Evolutionary conservation across 2,888 invertebrate genomes (phyloP).

Genomic region (Choristoneura rosaceana): DNA sequence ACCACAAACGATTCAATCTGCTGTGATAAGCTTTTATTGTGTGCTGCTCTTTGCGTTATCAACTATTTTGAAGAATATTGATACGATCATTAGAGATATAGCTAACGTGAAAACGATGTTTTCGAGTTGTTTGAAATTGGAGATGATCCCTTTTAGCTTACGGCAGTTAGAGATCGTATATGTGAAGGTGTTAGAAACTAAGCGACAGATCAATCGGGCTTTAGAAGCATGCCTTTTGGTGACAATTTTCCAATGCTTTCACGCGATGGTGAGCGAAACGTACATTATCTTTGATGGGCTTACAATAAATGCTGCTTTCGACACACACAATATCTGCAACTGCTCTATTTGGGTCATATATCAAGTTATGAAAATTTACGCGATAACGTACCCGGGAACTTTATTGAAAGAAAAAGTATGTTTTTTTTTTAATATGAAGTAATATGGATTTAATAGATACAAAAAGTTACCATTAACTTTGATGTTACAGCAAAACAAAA

Average conservation of each 20-base stretch:
- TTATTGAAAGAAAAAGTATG: slow-evolving; percentile 52
- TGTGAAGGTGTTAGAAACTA: slow-evolving; percentile 60
- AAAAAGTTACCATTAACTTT: not conserved
- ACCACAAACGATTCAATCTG: slow-evolving; percentile 69
- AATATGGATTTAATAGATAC: not conserved
- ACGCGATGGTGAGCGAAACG: slow-evolving; percentile 68
- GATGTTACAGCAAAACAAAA: slow-evolving; percentile 12
- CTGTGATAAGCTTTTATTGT: slow-evolving; percentile 61
- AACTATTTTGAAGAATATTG: slow-evolving; percentile 59
- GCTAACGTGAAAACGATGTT: slow-evolving; percentile 39
- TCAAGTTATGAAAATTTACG: slow-evolving; percentile 69
- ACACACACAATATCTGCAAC: slow-evolving; percentile 62
- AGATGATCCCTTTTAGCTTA: slow-evolving; percentile 51
- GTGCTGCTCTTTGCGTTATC: slow-evolving; percentile 60
- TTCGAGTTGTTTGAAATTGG: slow-evolving; percentile 33
- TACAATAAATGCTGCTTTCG: slow-evolving; percentile 51
- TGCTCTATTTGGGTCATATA: slow-evolving; percentile 70
- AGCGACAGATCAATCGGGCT: slow-evolving; percentile 60
- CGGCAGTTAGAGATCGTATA: slow-evolving; percentile 64
- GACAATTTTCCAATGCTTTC: slow-evolving; percentile 69
- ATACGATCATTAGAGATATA: slow-evolving; percentile 51
- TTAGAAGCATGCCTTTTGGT: slow-evolving; percentile 69
- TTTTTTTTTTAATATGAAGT: not conserved
- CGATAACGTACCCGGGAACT: slow-evolving; percentile 62
- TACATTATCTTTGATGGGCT: slow-evolving; percentile 72